A percentile compares a stretch with the other conserved stretches of the same genome.
Conservation (phyloP, 37 sponge, comb jelly and placozoan genomes). For the Halisarca cf. caerulea region DNA sequence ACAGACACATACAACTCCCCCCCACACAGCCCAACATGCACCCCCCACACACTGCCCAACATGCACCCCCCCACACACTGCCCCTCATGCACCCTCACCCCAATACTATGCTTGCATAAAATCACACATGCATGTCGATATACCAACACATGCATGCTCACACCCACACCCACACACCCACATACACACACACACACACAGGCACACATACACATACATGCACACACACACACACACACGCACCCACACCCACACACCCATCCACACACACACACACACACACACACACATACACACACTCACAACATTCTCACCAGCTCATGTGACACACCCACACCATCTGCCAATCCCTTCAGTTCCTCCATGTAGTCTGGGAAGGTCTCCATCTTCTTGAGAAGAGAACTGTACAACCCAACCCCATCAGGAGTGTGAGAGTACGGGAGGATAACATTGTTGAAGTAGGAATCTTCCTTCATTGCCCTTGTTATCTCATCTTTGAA, state of each 20-base stretch:
- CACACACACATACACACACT: not conserved
- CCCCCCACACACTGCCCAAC: no score
- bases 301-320: slow-evolving; percentile 7
- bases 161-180: not conserved
- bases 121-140: slow-evolving; percentile 5
- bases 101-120: no score
- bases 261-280: slow-evolving; percentile 16
- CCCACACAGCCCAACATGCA: no score
- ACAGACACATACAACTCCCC: not conserved
- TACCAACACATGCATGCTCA: not conserved
- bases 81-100: no score
- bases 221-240: slow-evolving; percentile 17
- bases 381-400: not conserved
- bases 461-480: slow-evolving; percentile 10
- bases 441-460: slow-evolving; percentile 24
- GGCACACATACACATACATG: not conserved
- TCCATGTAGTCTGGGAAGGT: slow-evolving; percentile 42
- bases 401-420: slow-evolving; percentile 17
- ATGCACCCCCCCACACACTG: no score
- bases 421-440: slow-evolving; percentile 30
- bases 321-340: slow-evolving; percentile 24
- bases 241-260: not conserved
- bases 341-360: slow-evolving; percentile 42
- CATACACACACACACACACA: not conserved
- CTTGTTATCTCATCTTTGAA: not conserved